phyloP scores from a whole-genome alignment of 1,140 invertebrate species.

The Eciton burchellii region DNA sequence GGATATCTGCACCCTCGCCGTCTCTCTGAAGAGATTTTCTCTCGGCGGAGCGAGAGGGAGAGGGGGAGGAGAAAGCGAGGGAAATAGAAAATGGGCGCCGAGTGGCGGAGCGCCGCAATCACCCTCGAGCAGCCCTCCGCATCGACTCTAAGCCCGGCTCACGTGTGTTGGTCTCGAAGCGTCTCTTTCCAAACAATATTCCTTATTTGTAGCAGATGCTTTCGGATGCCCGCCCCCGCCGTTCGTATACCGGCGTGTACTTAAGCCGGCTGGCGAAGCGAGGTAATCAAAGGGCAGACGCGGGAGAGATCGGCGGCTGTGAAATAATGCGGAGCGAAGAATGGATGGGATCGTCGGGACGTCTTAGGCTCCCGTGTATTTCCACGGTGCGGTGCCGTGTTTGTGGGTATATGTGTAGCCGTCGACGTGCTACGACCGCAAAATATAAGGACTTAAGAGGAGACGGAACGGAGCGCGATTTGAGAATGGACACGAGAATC shows the following conservation, averaged over 20 bases:
- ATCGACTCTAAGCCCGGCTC: slow-evolving; percentile 11
- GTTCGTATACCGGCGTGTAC: slow-evolving; percentile 40
- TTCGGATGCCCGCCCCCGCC: slow-evolving; percentile 12
- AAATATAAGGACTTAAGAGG: neutral
- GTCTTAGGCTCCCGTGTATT: neutral
- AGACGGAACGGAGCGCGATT: neutral
- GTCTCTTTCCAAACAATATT: slow-evolving; percentile 64
- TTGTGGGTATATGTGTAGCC: neutral
- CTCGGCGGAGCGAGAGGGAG: neutral
- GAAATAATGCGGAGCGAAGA: slow-evolving; percentile 31
- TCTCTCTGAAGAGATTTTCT: slow-evolving; percentile 49
- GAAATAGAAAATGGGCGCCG: slow-evolving; percentile 49
- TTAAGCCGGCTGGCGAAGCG: slow-evolving; percentile 36
- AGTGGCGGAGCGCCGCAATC: slow-evolving; percentile 38
- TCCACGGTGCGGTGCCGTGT: neutral
- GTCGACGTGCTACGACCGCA: too few relatives aligned
- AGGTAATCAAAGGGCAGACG: slow-evolving; percentile 22
- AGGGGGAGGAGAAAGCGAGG: neutral
- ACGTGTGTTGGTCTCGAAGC: slow-evolving; percentile 28
- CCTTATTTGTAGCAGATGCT: slow-evolving; percentile 70
- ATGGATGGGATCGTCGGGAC: slow-evolving; percentile 4
- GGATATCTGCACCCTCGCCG: slow-evolving; percentile 41
- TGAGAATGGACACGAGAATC: neutral
- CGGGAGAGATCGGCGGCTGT: neutral
- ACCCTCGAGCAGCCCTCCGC: slow-evolving; percentile 1